Evolutionary conservation across 1,140 invertebrate genomes (phyloP).

Genomic region (Drosophila tropicalis): DNA sequence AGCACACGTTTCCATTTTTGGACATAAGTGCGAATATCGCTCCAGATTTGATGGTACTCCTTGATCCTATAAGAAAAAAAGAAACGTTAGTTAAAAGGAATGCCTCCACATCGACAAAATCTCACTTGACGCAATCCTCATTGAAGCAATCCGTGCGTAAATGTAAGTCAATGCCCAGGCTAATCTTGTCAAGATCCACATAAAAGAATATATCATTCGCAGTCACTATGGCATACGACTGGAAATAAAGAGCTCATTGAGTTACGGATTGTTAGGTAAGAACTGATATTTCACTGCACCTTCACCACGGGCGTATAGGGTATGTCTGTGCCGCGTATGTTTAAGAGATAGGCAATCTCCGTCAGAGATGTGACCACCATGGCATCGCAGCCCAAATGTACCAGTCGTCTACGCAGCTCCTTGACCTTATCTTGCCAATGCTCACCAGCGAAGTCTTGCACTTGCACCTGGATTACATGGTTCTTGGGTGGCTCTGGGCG

Average conservation of each 20-base stretch:
- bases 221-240: conserved; percentile 90
- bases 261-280: background rate
- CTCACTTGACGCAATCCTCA: conserved; percentile 87
- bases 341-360: conserved; percentile 97
- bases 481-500: conserved; percentile 84
- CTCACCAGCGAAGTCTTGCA: conserved; percentile 80
- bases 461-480: conserved; percentile 85
- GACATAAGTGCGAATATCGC: conserved; percentile 87
- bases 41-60: conserved; percentile 88
- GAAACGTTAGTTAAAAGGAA: too few relatives aligned
- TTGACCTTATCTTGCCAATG: conserved; percentile 90
- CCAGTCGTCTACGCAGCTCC: conserved; percentile 87
- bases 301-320: conserved; percentile 92
- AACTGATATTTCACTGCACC: conserved; percentile 13
- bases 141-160: conserved; percentile 85
- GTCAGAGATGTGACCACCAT: conserved; percentile 95
- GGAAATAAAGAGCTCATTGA: background rate
- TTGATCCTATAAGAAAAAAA: conserved; percentile 85
- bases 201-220: conserved; percentile 86
- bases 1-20: conserved; percentile 88
- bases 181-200: conserved; percentile 86
- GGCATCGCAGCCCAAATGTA: conserved; percentile 87
- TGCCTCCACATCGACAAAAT: background rate
- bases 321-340: conserved; percentile 96
- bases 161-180: conserved; percentile 84